Evolutionary conservation across 2,113 vertebrate genomes (phyloP), one percentile per base, ranked within the genome.

Genomic region (Probosciger aterrimus): DNA sequence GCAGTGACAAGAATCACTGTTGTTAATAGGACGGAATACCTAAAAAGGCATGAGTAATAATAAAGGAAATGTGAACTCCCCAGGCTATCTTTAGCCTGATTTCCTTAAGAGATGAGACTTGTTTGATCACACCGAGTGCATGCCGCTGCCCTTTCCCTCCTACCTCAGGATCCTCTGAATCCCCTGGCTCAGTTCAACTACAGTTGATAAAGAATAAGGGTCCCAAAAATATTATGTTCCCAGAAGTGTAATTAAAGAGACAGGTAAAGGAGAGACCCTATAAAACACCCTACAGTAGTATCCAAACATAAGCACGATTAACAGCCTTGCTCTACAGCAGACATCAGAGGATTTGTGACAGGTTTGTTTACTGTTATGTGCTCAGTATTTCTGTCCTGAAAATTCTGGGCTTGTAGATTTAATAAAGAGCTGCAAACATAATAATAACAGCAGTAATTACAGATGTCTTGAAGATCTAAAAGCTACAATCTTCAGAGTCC

Each of bases 351-450:
- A 79, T 41, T 24, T 31, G 6, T 6, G 25, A 44, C 49, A 60
- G 44, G 39, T 41, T 22, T 41, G 44, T 8, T 96, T 96, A 90
- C 78, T 67, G 68, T 27, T 90, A 80, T 68, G 49, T 8, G 6
- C 69, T 81, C 69, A 81, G 69, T 71, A 70, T 81, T 82, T 82
- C 75, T 91, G 83, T 57, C 88, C 82, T 88, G 95, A 95, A 95
- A 92, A 86, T 64, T 81, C 18, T 35, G 35, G 64, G 17, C 46
- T 91, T 84, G 50, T 64, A 81, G 90, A 96, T 93, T 84, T 88
- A 96, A 96, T 96, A 64, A 82, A 90, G 96, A 95, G 33, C 90
- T 95, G 92, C 68, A 96, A 95, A 81, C 7, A 17, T 77, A 79
- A 76, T 63, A 68, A 84, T 59, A 94, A 68, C 55, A 82, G 88